A percentile compares a stretch with the other conserved stretches of the same genome.
These are phyloP conservation scores for Stomatorhinus walkeri DNA, from an alignment of 2,797 vertebrate genomes.

Conservation along the genomic window DNA sequence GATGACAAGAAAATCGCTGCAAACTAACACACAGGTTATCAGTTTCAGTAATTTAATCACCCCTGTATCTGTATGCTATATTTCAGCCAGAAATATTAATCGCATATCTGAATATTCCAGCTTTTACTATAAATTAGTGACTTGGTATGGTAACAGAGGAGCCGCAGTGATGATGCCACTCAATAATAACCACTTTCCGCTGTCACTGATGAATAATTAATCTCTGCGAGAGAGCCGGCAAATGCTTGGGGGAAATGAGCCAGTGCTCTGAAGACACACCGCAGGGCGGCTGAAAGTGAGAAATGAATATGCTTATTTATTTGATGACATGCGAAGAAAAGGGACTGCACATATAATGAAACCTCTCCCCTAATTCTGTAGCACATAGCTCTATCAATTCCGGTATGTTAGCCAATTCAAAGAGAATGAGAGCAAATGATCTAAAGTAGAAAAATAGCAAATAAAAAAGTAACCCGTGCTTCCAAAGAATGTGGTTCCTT, in stretches of 20 bases:
- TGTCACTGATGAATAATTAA: constrained; percentile 4
- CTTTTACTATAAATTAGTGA: not conserved
- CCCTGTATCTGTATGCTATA: not conserved
- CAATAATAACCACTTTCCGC: not conserved
- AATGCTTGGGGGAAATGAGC: not conserved
- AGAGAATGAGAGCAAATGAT: not conserved
- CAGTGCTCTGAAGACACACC: not conserved
- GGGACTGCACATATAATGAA: not conserved
- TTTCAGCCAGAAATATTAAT: not conserved
- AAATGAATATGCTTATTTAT: not conserved
- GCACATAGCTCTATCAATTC: not conserved
- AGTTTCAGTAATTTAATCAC: not conserved
- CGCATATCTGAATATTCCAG: not conserved
- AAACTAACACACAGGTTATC: not conserved
- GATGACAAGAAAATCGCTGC: not conserved
- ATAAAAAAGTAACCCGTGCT: not conserved
- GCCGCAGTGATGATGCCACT: not conserved
- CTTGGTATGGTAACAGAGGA: not conserved
- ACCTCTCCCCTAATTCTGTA: not conserved
- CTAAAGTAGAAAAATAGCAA: not conserved
- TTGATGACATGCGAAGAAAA: not conserved
- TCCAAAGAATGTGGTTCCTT: not conserved
- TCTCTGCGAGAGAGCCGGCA: not conserved
- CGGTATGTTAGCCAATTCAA: not conserved
- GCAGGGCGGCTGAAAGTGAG: not conserved